Conservation (phyloP, 2,113 vertebrate species). For the Pipra filicauda region DNA sequence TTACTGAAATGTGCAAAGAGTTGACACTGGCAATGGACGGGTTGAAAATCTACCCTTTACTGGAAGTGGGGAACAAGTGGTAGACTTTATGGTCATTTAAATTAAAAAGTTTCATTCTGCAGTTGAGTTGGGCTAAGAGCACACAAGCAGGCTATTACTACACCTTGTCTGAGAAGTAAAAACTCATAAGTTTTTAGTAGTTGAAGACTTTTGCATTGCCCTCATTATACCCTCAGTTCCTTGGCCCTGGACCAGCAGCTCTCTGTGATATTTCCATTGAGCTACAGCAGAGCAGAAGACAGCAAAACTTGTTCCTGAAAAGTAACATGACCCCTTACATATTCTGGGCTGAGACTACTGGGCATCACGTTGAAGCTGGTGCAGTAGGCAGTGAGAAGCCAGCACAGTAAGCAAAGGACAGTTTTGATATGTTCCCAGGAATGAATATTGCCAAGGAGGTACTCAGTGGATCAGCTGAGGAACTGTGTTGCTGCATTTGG, state of each 20-base stretch:
- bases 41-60: not conserved
- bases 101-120: not conserved
- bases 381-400: not conserved
- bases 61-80: not conserved
- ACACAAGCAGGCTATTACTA: not conserved
- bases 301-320: not conserved
- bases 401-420: not conserved
- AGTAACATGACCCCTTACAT: not conserved
- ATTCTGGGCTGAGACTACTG: not conserved
- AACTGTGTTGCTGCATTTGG: not conserved
- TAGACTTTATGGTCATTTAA: not conserved
- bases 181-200: not conserved
- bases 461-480: not conserved
- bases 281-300: not conserved
- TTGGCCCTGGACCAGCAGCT: not conserved
- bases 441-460: not conserved
- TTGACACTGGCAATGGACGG: not conserved
- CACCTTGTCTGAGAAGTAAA: not conserved
- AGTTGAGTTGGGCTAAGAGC: not conserved
- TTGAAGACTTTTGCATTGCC: not conserved
- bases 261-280: not conserved
- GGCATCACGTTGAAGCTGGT: not conserved
- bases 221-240: not conserved
- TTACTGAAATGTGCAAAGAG: not conserved
- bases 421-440: not conserved